Conservation (phyloP, 2,113 vertebrate species). For the Bucco capensis region DNA sequence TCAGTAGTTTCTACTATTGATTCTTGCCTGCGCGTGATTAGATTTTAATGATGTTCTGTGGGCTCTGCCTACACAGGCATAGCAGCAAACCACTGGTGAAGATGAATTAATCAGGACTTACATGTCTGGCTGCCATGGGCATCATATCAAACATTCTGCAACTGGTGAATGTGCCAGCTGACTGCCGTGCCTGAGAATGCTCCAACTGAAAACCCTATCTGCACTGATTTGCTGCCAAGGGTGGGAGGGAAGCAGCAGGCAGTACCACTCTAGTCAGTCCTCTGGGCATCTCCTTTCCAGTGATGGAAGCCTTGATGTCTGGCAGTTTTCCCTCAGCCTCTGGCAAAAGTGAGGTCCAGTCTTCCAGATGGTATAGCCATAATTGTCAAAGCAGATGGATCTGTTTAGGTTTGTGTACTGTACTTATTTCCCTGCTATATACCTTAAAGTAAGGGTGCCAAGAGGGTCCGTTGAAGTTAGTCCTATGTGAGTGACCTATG, state of each 20-base stretch:
- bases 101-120: slow-evolving; percentile 29
- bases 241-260: slow-evolving; percentile 31
- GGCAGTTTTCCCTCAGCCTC: slow-evolving; percentile 7
- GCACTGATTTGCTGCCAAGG: slow-evolving; percentile 18
- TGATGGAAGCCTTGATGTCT: neutral
- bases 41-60: slow-evolving; percentile 33
- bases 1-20: slow-evolving; percentile 41
- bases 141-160: slow-evolving; percentile 39
- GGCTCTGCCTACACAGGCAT: neutral
- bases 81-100: slow-evolving; percentile 17
- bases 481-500: neutral
- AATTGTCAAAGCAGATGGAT: slow-evolving; percentile 36
- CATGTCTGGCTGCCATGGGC: neutral
- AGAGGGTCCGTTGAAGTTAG: neutral
- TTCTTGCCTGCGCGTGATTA: neutral
- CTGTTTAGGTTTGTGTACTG: neutral
- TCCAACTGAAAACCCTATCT: slow-evolving; percentile 48
- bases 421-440: neutral
- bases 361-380: neutral
- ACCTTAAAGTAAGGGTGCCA: neutral
- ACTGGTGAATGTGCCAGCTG: neutral
- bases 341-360: neutral
- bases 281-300: neutral
- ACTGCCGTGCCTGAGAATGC: neutral
- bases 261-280: neutral